Conservation (phyloP, 2,888 invertebrate species). For the Empis stercorea region DNA sequence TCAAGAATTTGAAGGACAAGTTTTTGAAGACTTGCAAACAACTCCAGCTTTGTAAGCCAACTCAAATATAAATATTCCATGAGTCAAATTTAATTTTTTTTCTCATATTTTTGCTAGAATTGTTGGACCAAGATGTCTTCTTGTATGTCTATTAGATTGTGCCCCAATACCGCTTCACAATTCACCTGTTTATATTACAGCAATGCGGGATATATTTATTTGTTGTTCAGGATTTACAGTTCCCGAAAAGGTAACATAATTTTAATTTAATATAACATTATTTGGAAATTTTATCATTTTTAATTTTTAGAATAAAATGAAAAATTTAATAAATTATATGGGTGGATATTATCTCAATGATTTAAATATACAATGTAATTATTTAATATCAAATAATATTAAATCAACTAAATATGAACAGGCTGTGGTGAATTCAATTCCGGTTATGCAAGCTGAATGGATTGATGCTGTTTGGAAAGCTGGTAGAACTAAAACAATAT, state of each 20-base stretch:
- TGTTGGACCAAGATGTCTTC: slow-evolving; percentile 69
- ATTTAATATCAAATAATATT: slow-evolving; percentile 66
- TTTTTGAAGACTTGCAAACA: slow-evolving; percentile 49
- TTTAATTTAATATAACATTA: too few relatives aligned
- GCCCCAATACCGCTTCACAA: slow-evolving; percentile 60
- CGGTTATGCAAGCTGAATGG: slow-evolving; percentile 69
- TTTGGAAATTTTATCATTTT: too few relatives aligned
- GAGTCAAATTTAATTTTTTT: too few relatives aligned
- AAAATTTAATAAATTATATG: slow-evolving; percentile 57
- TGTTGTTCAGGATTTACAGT: slow-evolving; percentile 50
- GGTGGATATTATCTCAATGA: slow-evolving; percentile 56
- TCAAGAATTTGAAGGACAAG: slow-evolving; percentile 59
- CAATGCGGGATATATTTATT: slow-evolving; percentile 61
- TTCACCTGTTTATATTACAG: slow-evolving; percentile 66
- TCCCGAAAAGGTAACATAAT: slow-evolving; percentile 34
- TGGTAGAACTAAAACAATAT: slow-evolving; percentile 43
- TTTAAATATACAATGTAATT: slow-evolving; percentile 57
- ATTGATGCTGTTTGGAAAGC: slow-evolving; percentile 66
- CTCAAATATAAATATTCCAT: too few relatives aligned
- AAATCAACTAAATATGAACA: slow-evolving; percentile 64
- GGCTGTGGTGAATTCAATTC: slow-evolving; percentile 37
- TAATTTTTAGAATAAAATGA: slow-evolving; percentile 42
- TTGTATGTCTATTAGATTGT: slow-evolving; percentile 57
- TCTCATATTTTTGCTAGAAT: slow-evolving; percentile 55
- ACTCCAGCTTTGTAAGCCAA: slow-evolving; percentile 61